These are phyloP conservation scores for Drosophila vallismaia DNA, from an alignment of 2,888 invertebrate genomes.

Conservation along the genomic window DNA sequence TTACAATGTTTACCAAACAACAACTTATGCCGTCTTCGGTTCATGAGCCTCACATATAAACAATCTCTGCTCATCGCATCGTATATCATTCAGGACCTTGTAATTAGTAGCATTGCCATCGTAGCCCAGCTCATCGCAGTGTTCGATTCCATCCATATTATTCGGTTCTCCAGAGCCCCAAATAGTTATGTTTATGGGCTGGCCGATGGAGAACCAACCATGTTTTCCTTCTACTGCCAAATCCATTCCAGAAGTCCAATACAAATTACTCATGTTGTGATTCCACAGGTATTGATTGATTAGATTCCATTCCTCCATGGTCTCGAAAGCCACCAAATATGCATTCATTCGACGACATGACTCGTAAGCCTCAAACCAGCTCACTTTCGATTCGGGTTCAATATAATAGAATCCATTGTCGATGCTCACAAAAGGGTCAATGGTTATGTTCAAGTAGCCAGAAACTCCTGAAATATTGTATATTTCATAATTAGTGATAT, in stretches of 20 bases:
- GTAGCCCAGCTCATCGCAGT: not conserved
- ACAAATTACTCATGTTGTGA: not conserved
- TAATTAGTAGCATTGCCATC: not conserved
- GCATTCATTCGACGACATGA: conserved; percentile 8
- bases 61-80: not conserved
- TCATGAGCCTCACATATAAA: not conserved
- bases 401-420: conserved; percentile 18
- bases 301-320: conserved; percentile 4
- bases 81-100: not conserved
- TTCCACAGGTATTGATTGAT: conserved; percentile 7
- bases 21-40: not conserved
- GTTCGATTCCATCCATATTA: not conserved
- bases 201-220: not conserved
- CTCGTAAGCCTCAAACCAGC: conserved; percentile 17
- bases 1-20: not conserved
- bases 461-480: not conserved
- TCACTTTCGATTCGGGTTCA: not conserved
- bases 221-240: not conserved
- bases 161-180: not conserved
- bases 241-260: conserved; percentile 7
- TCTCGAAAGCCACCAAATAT: conserved; percentile 11
- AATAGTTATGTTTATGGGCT: not conserved
- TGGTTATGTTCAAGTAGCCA: conserved; percentile 3
- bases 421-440: conserved; percentile 15
- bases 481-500: not conserved